Evolutionary conservation across 2,797 vertebrate species (phyloP), one percentile per base, ranked within the genome.

Genomic region (Sciurus vulgaris): DNA sequence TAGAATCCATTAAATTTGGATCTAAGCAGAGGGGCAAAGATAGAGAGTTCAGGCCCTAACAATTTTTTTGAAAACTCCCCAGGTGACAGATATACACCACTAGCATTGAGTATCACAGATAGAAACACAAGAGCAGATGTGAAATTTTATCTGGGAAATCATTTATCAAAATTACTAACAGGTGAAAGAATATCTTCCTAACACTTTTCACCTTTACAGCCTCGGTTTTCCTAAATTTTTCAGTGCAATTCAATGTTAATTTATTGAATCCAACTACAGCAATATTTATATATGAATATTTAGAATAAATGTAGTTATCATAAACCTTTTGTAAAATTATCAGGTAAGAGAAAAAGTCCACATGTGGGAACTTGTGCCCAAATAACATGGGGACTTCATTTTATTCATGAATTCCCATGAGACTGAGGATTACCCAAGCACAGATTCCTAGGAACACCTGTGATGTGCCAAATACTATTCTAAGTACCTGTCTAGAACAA

Each of bases 161-260:
- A 61, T 26, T 78, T 65, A 35, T 70, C 91, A 84, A 92, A 87
- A 77, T 87, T 76, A 82, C n/a, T 73, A 77, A 26, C 3, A 92
- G 51, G 38, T 76, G 35, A 72, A 81, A 89, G 33, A 59, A 74
- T 59, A 35, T n/a, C 85, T 87, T 88, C 78, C 90, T 81, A 76
- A 91, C 72, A 56, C 26, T 7, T 30, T 17, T 26, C 5, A 33
- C 26, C 15, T 72, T 28, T 76, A 38, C 41, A 49, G 74, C 28
- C 61, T 65, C 54, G 65, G 10, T 38, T 84, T 95, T 92, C 10
- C 72, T 82, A 89, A 72, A 47, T 7, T 89, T 86, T 90, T 90
- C n/a, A 33, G 33, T 59, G 86, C 54, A 14, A 61, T 77, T 89
- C 33, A 49, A 47, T 83, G 76, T 74, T 74, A n/a, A 35, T 49